Percentiles rank a stretch among this genome's conserved stretches.
These are phyloP conservation scores for Dolichopus griseipennis DNA, from an alignment of 2,888 invertebrate species.

Conservation along the genomic window DNA sequence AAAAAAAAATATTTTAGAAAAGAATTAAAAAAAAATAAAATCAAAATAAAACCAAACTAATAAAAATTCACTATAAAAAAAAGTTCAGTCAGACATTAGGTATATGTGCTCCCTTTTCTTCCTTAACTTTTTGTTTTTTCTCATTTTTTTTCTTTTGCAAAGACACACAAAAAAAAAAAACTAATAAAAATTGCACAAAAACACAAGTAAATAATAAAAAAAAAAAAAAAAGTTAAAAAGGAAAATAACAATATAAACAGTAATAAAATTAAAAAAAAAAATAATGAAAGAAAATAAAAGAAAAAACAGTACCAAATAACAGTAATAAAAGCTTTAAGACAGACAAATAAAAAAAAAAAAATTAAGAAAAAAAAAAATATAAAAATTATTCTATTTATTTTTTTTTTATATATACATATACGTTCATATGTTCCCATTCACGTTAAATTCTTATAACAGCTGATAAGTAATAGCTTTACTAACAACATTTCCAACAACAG, in stretches of 20 bases:
- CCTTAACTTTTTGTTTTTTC: not conserved
- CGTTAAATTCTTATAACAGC: slow-evolving; percentile 4
- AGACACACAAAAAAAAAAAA: not conserved
- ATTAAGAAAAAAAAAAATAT: not conserved
- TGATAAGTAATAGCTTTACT: not conserved
- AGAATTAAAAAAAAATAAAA: not conserved
- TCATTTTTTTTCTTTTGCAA: not conserved
- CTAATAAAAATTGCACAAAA: not conserved
- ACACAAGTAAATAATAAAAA: not conserved
- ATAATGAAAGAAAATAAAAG: not conserved
- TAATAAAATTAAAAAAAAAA: not conserved
- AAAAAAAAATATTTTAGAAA: not conserved
- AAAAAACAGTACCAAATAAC: not conserved
- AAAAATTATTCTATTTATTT: not conserved
- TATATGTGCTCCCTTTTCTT: not conserved
- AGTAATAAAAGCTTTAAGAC: slow-evolving; percentile 1
- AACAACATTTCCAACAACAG: too few relatives aligned
- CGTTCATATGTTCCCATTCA: not conserved
- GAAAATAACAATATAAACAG: too few relatives aligned
- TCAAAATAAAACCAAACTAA: too few relatives aligned
- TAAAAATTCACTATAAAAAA: not conserved
- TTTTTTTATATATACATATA: not conserved
- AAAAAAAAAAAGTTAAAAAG: not conserved
- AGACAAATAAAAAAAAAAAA: not conserved
- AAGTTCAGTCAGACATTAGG: not conserved